These are phyloP conservation scores for Aporophyla lueneburgensis DNA, from an alignment of 2,888 invertebrate species.

Conservation along the genomic window DNA sequence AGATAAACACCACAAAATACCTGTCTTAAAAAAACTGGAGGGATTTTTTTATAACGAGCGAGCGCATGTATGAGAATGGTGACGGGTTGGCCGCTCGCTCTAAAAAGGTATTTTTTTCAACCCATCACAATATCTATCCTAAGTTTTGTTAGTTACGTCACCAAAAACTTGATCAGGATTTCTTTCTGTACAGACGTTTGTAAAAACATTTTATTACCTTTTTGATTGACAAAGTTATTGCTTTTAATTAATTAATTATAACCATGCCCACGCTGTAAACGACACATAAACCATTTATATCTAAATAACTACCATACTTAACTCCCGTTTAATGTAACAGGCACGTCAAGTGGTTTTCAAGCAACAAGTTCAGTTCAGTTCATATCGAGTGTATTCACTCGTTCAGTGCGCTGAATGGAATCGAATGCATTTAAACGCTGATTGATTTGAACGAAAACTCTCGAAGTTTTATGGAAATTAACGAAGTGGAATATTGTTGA, in stretches of 20 bases:
- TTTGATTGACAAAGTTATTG: not conserved
- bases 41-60: too few species aligned
- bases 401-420: conserved; percentile 34
- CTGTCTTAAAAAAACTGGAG: too few species aligned
- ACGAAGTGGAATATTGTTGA: conserved; percentile 15
- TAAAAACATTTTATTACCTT: not conserved
- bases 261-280: not conserved
- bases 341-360: conserved; percentile 15
- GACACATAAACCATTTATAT: not conserved
- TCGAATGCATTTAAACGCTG: conserved; percentile 28
- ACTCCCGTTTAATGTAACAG: not conserved
- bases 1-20: too few species aligned
- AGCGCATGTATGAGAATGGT: too few species aligned
- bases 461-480: conserved; percentile 28
- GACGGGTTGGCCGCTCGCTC: too few species aligned
- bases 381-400: conserved; percentile 16
- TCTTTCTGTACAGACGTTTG: too few species aligned
- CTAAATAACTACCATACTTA: not conserved
- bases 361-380: conserved; percentile 43
- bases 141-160: not conserved
- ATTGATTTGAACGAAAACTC: conserved; percentile 46
- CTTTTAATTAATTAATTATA: not conserved
- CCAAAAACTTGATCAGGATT: not conserved
- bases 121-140: not conserved
- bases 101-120: not conserved